Base-by-base conservation (phyloP, 1,140 invertebrate species). In the Aphaenogaster ashmeadi region DNA sequence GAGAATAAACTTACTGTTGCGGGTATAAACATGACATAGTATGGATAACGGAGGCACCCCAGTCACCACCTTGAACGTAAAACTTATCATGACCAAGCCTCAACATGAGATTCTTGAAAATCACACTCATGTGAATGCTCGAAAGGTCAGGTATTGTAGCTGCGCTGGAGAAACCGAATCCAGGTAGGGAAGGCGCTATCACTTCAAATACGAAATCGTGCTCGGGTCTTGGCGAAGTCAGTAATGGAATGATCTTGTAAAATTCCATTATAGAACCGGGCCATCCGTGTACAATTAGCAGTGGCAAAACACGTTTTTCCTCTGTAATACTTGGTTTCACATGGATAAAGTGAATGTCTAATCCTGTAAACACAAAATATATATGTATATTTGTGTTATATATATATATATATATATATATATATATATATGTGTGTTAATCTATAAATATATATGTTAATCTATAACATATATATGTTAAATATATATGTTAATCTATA, bases 211-310 rank as follows among this genome's bases (percentile, higher is more conserved):
- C 97, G 87, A 97, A 97, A 83, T 97, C 95, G 11, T 95, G 93
- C 2, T 95, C 96, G 1, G 94, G 85, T 84, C 95, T 94, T 0
- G 96, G 95, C 6, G 95, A 96, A 0, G 96, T 97, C 8, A 98
- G 91, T 36, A 97, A 44, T 0, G 98, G 98, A 74, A 98, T 97
- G 0, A 98, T 95, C 89, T 98, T 97, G 88, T 98, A 97, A 94
- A 98, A 99, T 94, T 99, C 98, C 9, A 97, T 95, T 7, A 99
- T 96, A 0, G 98, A 98, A 15, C 98, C 98, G 3, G 98, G 98
- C 98, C 98, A 99, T 15, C 98, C 98, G 92, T 99, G 98, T 8
- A 98, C 93, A 3, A 99, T 44, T 1, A 99, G 92, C 38, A 98
- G 62, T 0, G 98, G 98, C 9, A 97, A 89, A 0, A 98, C 54